Percentiles rank a stretch among this genome's conserved stretches.
Conservation (phyloP, 2,888 invertebrate species). For the Erynnis tages region DNA sequence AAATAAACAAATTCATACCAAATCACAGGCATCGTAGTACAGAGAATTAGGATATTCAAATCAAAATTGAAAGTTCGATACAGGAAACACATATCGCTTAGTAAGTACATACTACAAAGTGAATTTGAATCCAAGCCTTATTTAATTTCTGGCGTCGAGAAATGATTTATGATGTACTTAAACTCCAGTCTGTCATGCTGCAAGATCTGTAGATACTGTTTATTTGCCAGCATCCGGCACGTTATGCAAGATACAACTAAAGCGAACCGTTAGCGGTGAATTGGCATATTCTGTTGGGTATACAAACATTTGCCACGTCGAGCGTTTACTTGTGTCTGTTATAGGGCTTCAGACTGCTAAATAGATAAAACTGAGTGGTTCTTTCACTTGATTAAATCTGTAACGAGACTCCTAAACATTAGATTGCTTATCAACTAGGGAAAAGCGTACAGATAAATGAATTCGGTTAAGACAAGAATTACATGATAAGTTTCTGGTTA, state of each 20-base stretch:
- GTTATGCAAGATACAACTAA: slow-evolving; percentile 26
- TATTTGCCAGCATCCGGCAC: slow-evolving; percentile 27
- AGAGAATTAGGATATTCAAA: not conserved
- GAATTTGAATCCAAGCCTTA: slow-evolving; percentile 25
- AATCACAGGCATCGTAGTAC: too few species aligned
- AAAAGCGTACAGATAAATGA: not conserved
- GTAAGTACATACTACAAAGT: slow-evolving; percentile 17
- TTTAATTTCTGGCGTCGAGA: slow-evolving; percentile 25
- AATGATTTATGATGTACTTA: slow-evolving; percentile 27
- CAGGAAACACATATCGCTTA: not conserved
- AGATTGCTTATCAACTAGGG: slow-evolving; percentile 3
- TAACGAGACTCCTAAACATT: slow-evolving; percentile 4
- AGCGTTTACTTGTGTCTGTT: slow-evolving; percentile 3
- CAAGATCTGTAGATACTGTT: slow-evolving; percentile 28
- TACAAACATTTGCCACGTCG: slow-evolving; percentile 25
- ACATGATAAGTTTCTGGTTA: not conserved
- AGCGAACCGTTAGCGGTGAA: slow-evolving; percentile 24
- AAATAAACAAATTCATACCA: too few species aligned
- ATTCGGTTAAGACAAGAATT: too few species aligned
- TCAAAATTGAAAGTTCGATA: slow-evolving; percentile 7
- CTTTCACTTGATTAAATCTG: slow-evolving; percentile 12
- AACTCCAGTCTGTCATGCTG: slow-evolving; percentile 26
- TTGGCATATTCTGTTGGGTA: slow-evolving; percentile 25
- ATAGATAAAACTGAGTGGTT: slow-evolving; percentile 11
- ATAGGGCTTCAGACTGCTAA: slow-evolving; percentile 7